These are phyloP conservation scores for Atta texana DNA, from an alignment of 1,140 invertebrate genomes.

Conservation along the genomic window DNA sequence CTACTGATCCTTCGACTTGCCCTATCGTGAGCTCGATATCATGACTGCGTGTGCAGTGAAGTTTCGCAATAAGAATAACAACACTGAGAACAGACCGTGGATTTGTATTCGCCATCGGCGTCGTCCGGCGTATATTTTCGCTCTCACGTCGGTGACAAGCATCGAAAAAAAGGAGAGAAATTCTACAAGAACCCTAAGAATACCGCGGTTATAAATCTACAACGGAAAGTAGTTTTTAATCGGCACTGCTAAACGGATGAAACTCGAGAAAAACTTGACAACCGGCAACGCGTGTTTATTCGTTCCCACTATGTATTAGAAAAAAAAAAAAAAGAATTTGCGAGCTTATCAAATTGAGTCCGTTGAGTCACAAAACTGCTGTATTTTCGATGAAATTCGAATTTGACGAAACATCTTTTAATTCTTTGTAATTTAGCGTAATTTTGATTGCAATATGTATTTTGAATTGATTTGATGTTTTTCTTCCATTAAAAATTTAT, in stretches of 20 bases:
- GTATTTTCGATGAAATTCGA: neutral
- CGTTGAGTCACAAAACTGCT: neutral
- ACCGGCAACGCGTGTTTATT: neutral
- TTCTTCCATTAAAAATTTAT: neutral
- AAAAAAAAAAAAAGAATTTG: neutral
- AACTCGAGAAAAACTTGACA: conserved; percentile 17
- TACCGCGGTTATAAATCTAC: conserved; percentile 56
- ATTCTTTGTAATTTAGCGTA: neutral
- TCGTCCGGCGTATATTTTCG: conserved; percentile 61
- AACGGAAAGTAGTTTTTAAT: conserved; percentile 65
- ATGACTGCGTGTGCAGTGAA: conserved; percentile 26
- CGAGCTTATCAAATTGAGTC: neutral
- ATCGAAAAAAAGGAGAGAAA: conserved; percentile 17
- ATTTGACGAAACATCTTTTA: neutral
- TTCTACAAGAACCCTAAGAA: conserved; percentile 52
- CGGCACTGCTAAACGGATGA: conserved; percentile 36
- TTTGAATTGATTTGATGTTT: neutral
- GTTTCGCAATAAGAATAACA: conserved; percentile 60
- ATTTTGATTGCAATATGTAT: neutral
- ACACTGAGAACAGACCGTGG: conserved; percentile 64
- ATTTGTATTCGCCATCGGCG: conserved; percentile 68
- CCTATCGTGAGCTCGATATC: conserved; percentile 41
- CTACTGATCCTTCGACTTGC: conserved; percentile 34
- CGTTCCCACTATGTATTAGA: neutral
- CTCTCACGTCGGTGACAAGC: conserved; percentile 24